phyloP scores from a whole-genome alignment of 2,113 vertebrate species.

The Procavia capensis region DNA sequence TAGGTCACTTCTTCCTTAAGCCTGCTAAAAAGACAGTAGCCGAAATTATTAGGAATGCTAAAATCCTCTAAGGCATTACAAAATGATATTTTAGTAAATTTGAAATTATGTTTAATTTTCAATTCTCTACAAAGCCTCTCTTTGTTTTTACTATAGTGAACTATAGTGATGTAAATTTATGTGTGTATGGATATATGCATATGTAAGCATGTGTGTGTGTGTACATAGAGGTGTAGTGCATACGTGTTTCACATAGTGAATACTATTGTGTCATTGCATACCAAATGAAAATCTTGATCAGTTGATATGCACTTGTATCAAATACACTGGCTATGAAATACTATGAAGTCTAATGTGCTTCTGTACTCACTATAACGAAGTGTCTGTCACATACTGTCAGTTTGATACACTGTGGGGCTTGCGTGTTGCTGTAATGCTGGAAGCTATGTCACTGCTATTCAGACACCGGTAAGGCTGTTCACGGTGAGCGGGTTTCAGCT shows the following conservation, averaged over 20 bases:
- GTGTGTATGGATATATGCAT: neutral
- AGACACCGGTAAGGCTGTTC: no score
- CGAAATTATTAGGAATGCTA: neutral
- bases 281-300: neutral
- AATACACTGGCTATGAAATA: neutral
- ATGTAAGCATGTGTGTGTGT: no score
- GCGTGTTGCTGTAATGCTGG: no score
- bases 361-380: neutral
- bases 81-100: conserved; percentile 33
- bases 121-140: neutral
- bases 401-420: no score
- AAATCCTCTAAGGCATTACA: neutral
- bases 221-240: neutral
- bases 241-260: neutral
- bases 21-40: neutral
- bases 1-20: neutral
- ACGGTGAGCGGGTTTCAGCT: no score
- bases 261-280: no score
- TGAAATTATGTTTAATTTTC: conserved; percentile 51
- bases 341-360: neutral
- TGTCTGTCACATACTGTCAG: no score
- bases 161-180: no score
- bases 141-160: neutral
- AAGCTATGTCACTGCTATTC: no score
- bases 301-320: neutral